Evolutionary conservation across 2,113 vertebrate genomes (phyloP), one percentile per base, ranked within the genome.

Genomic region (Caracal caracal): DNA sequence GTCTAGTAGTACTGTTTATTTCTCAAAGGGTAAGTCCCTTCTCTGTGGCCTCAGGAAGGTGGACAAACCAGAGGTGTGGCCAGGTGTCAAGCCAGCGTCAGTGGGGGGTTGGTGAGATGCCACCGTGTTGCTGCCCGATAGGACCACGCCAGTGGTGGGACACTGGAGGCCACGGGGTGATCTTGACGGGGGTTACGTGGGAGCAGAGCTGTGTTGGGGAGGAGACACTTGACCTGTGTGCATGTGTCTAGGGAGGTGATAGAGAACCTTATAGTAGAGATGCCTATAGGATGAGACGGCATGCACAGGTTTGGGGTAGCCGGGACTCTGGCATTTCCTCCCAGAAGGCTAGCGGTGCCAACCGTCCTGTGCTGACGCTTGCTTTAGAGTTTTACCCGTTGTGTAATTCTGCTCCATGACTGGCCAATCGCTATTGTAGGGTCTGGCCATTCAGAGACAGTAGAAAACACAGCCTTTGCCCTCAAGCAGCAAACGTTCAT

Each of bases 121-220:
- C 37, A 16, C 10, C 30, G 30, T 26, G 9, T 12, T 73, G 53
- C n/a, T 61, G 63, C 15, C 80, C 43, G 26, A 47, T 20, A 10
- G 63, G 35, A 10, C 40, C n/a, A 65, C 26, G 28, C 16, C 28
- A 66, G 3, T 43, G 28, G 3, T 19, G 6, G n/a, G 47, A 6
- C 33, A 35, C 43, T 22, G n/a, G 1, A 4, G 33, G n/a, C 8
- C 51, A 2, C 5, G 8, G 10, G 5, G 10, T 13, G 11, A 53
- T 0, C 33, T 0, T 0, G 10, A 6, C 70, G 71, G 17, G 20
- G 30, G 40, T 33, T 9, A 0, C 2, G 1, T 33, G 28, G 70
- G 70, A 71, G 56, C 9, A 43, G 30, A 28, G 37, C 47, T 90
- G 24, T 84, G 79, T 19, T 17, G 26, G 30, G 43, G 4, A 20